Conservation (phyloP, 2,797 vertebrate genomes). For the Bufotes viridis region DNA sequence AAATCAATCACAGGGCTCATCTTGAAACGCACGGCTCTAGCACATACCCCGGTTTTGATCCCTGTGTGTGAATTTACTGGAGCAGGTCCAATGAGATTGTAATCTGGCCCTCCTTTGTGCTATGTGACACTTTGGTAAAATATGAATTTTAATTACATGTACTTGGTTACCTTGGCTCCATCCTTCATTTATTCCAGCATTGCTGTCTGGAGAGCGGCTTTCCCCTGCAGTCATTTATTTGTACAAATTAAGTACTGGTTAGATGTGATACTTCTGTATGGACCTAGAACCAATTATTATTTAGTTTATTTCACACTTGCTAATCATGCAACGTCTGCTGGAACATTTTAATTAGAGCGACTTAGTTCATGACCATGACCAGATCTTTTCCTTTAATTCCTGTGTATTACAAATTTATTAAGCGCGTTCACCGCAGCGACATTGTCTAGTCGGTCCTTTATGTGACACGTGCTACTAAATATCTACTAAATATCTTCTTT, state of each 20-base stretch:
- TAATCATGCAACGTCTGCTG: slow-evolving; percentile 26
- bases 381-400: not conserved
- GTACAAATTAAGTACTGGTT: slow-evolving; percentile 23
- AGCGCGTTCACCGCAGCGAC: not conserved
- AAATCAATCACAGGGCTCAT: slow-evolving; percentile 61
- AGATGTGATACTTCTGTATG: slow-evolving; percentile 33
- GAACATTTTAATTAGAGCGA: slow-evolving; percentile 32
- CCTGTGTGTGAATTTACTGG: slow-evolving; percentile 49
- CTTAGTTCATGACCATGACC: slow-evolving; percentile 29
- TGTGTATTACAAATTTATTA: slow-evolving; percentile 11
- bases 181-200: slow-evolving; percentile 34
- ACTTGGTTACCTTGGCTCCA: slow-evolving; percentile 45
- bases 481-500: not conserved
- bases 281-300: slow-evolving; percentile 42
- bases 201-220: slow-evolving; percentile 44
- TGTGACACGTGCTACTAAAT: not conserved
- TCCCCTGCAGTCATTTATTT: slow-evolving; percentile 52
- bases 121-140: slow-evolving; percentile 49
- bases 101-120: slow-evolving; percentile 17
- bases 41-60: slow-evolving; percentile 45
- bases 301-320: slow-evolving; percentile 34
- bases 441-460: not conserved
- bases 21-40: slow-evolving; percentile 47
- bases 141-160: slow-evolving; percentile 53
- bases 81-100: slow-evolving; percentile 44